A percentile compares a stretch with the other conserved stretches of the same genome.
phyloP scores from a whole-genome alignment of 2,797 vertebrate genomes.

The Scarus forsteni region DNA sequence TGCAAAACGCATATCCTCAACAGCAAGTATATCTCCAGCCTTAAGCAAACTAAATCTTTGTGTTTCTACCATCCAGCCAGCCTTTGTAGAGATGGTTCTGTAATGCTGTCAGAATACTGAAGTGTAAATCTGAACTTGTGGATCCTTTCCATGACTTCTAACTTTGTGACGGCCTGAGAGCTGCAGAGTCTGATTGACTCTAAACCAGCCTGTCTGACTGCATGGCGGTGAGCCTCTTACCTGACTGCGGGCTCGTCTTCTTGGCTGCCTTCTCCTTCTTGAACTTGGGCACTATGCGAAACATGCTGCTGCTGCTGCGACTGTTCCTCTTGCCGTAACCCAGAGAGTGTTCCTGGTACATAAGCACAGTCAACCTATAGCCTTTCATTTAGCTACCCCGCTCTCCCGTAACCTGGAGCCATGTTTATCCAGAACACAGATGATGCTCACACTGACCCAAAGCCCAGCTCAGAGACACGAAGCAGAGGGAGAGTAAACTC shows the following conservation, averaged over 20 bases:
- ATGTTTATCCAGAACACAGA: slow-evolving; percentile 28
- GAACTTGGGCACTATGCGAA: slow-evolving; percentile 99
- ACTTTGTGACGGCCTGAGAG: no score
- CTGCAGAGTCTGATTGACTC: no score
- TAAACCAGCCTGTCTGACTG: background rate
- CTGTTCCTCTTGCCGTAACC: slow-evolving; percentile 97
- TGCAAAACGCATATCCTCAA: slow-evolving; percentile 53
- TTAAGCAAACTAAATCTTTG: background rate
- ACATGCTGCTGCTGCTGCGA: slow-evolving; percentile 94
- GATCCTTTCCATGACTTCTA: no score
- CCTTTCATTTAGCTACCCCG: slow-evolving; percentile 79
- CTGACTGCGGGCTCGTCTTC: slow-evolving; percentile 94
- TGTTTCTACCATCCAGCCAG: slow-evolving; percentile 2
- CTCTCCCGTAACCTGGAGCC: slow-evolving; percentile 55
- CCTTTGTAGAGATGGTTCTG: background rate
- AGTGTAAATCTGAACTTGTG: no score
- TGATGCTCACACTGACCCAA: background rate
- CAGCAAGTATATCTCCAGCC: no score
- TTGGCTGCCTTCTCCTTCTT: slow-evolving; percentile 96
- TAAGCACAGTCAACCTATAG: slow-evolving; percentile 82
- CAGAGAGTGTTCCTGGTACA: slow-evolving; percentile 92
- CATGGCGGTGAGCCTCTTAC: slow-evolving; percentile 80
- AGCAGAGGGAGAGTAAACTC: no score
- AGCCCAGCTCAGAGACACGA: no score
- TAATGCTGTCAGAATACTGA: no score